Conservation (phyloP, 2,888 invertebrate species). For the Nomada hirtipes region DNA sequence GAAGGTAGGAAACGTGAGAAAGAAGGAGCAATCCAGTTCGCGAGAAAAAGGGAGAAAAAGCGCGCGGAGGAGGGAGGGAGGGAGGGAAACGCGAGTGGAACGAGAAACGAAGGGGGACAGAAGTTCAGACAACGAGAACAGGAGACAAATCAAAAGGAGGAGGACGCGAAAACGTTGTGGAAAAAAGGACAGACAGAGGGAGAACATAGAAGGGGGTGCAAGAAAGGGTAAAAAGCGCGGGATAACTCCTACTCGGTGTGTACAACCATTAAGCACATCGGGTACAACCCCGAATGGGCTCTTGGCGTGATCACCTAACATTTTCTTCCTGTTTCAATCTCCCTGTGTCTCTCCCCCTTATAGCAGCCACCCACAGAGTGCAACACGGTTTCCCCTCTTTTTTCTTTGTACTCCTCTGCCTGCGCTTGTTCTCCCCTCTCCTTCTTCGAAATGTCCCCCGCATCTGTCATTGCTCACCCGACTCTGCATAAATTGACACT, state of each 20-base stretch:
- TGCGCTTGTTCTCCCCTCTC: constrained; percentile 43
- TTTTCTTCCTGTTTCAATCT: constrained; percentile 62
- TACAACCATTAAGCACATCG: constrained; percentile 73
- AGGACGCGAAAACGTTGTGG: constrained; percentile 18
- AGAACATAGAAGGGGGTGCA: constrained; percentile 44
- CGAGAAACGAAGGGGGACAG: constrained; percentile 2
- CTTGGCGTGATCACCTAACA: constrained; percentile 68
- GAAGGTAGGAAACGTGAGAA: not conserved
- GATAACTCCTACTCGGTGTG: constrained; percentile 70
- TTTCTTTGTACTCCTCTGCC: constrained; percentile 29
- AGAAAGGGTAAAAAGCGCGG: constrained; percentile 67
- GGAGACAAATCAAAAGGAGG: constrained; percentile 42
- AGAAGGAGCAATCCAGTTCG: not conserved
- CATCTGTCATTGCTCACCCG: constrained; percentile 53
- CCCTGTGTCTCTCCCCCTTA: constrained; percentile 14
- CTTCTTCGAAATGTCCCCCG: constrained; percentile 37
- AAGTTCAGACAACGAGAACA: not conserved
- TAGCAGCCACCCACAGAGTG: constrained; percentile 33
- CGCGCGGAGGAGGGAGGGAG: not conserved
- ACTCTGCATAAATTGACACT: constrained; percentile 61
- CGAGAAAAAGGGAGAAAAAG: constrained; percentile 1
- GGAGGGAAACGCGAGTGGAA: not conserved
- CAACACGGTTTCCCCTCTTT: constrained; percentile 37
- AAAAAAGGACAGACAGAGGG: constrained; percentile 24
- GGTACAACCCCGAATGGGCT: constrained; percentile 70